A percentile compares a stretch with the other conserved stretches of the same genome.
phyloP scores from a whole-genome alignment of 2,888 invertebrate genomes.

The Phoenoteleia sp. region DNA sequence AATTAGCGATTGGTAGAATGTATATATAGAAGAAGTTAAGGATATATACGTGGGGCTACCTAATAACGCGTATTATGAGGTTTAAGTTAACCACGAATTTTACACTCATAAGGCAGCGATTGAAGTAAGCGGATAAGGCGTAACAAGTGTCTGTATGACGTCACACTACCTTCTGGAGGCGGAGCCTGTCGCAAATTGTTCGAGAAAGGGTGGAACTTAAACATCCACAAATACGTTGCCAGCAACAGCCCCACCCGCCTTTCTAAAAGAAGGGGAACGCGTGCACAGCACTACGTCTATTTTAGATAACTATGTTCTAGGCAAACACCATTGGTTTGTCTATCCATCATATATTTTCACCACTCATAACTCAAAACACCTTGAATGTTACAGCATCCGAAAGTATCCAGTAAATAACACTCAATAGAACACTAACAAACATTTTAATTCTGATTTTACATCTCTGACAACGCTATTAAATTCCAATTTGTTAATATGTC shows the following conservation, averaged over 20 bases:
- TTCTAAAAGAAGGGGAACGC: constrained; percentile 48
- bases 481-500: too few relatives aligned
- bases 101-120: constrained; percentile 39
- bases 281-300: constrained; percentile 26
- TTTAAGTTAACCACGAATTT: constrained; percentile 54
- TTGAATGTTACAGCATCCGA: too few relatives aligned
- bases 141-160: constrained; percentile 86
- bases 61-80: constrained; percentile 55
- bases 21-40: constrained; percentile 23
- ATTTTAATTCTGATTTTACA: too few relatives aligned
- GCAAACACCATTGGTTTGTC: background rate
- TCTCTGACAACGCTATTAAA: too few relatives aligned
- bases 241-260: constrained; percentile 90
- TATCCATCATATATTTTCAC: background rate
- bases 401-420: too few relatives aligned
- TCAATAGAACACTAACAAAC: too few relatives aligned
- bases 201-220: constrained; percentile 81
- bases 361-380: background rate
- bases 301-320: background rate
- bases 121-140: constrained; percentile 78
- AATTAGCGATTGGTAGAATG: too few relatives aligned
- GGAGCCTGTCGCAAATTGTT: constrained; percentile 81
- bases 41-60: constrained; percentile 34
- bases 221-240: constrained; percentile 86
- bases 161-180: constrained; percentile 84